Percentiles rank a stretch among this genome's conserved stretches.
phyloP scores from a whole-genome alignment of 2,113 vertebrate genomes.

The Proteles cristata region DNA sequence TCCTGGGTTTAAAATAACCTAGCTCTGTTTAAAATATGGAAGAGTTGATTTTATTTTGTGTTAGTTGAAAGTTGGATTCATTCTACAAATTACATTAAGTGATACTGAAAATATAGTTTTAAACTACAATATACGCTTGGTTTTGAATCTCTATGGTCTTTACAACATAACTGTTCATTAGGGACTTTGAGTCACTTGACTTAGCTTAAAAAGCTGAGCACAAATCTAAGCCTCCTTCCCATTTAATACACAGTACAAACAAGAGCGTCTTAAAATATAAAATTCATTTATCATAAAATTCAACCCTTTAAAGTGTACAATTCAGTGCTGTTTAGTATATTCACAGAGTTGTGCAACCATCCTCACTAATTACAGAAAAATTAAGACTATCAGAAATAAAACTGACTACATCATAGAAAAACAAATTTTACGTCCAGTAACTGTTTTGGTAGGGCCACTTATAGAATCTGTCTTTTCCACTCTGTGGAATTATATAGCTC shows the following conservation, averaged over 20 bases:
- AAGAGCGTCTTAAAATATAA: background rate
- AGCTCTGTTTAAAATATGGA: background rate
- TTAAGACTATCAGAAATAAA: background rate
- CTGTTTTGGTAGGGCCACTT: background rate
- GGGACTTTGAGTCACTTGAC: background rate
- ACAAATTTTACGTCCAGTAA: slow-evolving; percentile 7
- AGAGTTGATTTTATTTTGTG: background rate
- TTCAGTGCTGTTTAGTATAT: slow-evolving; percentile 2
- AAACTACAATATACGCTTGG: background rate
- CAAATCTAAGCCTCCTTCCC: slow-evolving; percentile 3
- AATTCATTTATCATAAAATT: slow-evolving; percentile 35
- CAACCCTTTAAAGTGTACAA: background rate
- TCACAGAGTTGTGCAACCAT: background rate
- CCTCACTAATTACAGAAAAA: slow-evolving; percentile 10
- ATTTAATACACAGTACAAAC: background rate
- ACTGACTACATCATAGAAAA: slow-evolving; percentile 8
- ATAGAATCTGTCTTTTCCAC: background rate
- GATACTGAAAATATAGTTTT: slow-evolving; percentile 29
- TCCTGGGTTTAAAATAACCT: slow-evolving; percentile 37
- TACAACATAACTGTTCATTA: background rate
- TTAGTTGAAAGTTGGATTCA: background rate
- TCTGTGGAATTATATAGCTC: background rate
- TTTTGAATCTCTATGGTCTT: slow-evolving; percentile 18
- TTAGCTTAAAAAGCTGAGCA: slow-evolving; percentile 47
- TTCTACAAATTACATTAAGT: slow-evolving; percentile 18